Base-by-base conservation (phyloP, 2,888 invertebrate genomes). In the Habroteleia sp. region DNA sequence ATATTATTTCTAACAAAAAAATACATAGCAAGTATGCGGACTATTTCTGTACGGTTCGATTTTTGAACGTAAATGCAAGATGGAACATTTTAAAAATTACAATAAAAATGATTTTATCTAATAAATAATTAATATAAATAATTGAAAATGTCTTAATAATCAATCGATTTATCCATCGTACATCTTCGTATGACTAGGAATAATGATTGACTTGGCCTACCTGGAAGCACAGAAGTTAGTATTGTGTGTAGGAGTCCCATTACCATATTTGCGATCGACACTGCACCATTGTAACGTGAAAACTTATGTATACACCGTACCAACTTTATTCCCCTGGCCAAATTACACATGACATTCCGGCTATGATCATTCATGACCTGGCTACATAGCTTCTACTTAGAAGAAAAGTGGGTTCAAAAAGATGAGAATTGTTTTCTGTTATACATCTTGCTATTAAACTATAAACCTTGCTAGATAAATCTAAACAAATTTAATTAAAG, bases 221-320 rank as follows among this genome's bases (percentile, higher is more conserved):
- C 88, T 88, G 87, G 83, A 88, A 88, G 88, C 88, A 88, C 88
- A 88, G 88, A 87, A 88, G 88, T 88, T 88, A 88, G 88, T 88
- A 88, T 88, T 84, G 83, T 84, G 85, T 83, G 88, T 87, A 88
- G 87, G 82, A 84, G 83, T 87, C 88, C 88, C 86, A 87, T 86
- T 88, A 88, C 88, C 88, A 88, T 83, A 85, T 84, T 72, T 83
- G 85, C 84, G 84, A 87, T 88, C 82, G 86, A 88, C 86, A 88
- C 88, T 88, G 88, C 86, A 88, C 87, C 88, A 87, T 85, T 84
- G 81, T 83, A 83, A 83, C 82, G 79, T 77, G 79, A 76, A 69
- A 72, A 79, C 72, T 76, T 77, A 78, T 79, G 79, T 80, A 71
- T 80, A 80, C 82, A 85, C 83, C 84, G 84, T 83, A 88, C 87